Evolutionary conservation across 2,888 invertebrate species (phyloP).

Genomic region (Pristionchus fissidentatus): DNA sequence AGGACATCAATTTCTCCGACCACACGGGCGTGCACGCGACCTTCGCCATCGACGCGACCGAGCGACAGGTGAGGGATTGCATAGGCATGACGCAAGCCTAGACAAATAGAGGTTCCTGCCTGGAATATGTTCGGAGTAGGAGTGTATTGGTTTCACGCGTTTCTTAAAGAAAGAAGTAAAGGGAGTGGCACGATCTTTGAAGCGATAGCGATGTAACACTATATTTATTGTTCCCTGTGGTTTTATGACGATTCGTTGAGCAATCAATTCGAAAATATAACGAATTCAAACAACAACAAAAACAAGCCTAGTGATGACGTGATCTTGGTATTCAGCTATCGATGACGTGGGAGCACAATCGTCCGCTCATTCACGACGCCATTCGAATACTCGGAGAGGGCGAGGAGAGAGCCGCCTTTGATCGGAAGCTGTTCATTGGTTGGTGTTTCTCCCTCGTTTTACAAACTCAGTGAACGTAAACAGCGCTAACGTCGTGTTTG

Average conservation of each 20-base stretch:
- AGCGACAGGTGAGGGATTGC: slow-evolving; percentile 53
- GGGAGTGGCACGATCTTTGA: too few relatives aligned
- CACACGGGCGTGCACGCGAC: slow-evolving; percentile 70
- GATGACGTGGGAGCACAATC: slow-evolving; percentile 59
- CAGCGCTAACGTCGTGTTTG: not conserved
- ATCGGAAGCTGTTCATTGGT: slow-evolving; percentile 61
- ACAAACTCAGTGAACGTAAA: not conserved
- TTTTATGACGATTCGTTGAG: too few relatives aligned
- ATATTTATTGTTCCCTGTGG: too few relatives aligned
- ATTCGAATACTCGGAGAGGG: slow-evolving; percentile 70
- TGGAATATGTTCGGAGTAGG: too few relatives aligned
- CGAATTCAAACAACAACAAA: too few relatives aligned
- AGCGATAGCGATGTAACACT: too few relatives aligned
- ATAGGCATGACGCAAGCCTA: too few relatives aligned
- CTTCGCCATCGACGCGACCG: slow-evolving; percentile 61
- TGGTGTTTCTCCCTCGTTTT: not conserved
- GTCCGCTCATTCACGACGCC: slow-evolving; percentile 62
- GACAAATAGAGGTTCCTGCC: too few relatives aligned
- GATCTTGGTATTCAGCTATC: slow-evolving; percentile 51
- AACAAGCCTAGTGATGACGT: too few relatives aligned
- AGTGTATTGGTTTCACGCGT: too few relatives aligned
- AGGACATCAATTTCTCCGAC: slow-evolving; percentile 71
- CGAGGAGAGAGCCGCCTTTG: slow-evolving; percentile 68
- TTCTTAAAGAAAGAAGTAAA: too few relatives aligned
- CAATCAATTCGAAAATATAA: too few relatives aligned